phyloP scores from a whole-genome alignment of 2,113 vertebrate species.

The Phylloscopus trochilus region DNA sequence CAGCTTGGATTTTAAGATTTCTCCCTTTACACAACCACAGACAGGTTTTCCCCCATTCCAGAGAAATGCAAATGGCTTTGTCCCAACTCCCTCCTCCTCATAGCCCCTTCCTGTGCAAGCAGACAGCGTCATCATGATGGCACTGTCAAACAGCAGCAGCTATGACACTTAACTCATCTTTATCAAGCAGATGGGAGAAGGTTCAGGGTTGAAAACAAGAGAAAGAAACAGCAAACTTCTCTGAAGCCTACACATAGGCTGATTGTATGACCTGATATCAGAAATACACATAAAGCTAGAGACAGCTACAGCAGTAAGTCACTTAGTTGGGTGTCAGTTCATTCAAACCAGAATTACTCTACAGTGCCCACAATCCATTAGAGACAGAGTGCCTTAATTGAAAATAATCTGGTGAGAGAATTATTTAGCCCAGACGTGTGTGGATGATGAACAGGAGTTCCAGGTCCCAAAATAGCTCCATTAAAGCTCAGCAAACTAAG shows the following conservation, averaged over 20 bases:
- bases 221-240: background rate
- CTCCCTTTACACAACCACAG: background rate
- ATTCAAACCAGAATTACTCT: constrained; percentile 5
- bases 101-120: background rate
- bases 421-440: background rate
- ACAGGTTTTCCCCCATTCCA: background rate
- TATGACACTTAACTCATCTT: background rate
- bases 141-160: background rate
- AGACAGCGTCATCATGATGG: background rate
- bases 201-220: background rate
- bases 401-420: constrained; percentile 9
- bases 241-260: background rate
- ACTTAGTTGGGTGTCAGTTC: background rate
- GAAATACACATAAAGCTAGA: background rate
- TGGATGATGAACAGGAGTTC: background rate
- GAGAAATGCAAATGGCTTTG: background rate
- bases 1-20: background rate
- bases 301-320: background rate
- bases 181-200: background rate
- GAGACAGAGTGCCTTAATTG: background rate
- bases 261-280: background rate
- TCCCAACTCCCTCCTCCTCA: background rate
- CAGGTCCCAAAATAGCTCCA: background rate
- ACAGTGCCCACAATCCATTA: background rate
- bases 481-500: background rate